Evolutionary conservation across 2,113 vertebrate genomes (phyloP), one percentile per base, ranked within the genome.

Genomic region (Scalopus aquaticus): DNA sequence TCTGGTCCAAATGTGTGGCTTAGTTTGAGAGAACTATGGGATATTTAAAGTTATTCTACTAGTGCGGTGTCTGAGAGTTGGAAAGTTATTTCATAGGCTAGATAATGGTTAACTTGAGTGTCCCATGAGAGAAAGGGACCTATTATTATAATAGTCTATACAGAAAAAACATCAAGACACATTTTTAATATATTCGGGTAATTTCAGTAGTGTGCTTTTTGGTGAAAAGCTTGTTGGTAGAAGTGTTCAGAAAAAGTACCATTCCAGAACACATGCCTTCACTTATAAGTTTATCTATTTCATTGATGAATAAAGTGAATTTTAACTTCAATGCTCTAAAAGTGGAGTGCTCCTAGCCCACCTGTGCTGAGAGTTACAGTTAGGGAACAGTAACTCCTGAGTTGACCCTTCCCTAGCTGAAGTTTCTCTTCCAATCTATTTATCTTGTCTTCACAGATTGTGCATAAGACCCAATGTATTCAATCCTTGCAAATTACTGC

Each of bases 131-230:
- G 86, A 95, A 90, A 88, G 83, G 92, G 76, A 97, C 96, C 88
- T 94, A 74, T 85, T 97, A 97, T 96, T 94, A 88, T 62, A 93
- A 93, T 91, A 96, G 81, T 77, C 77, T 81, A 93, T 88, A 96
- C 51, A 77, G 69, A 90, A 89, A 96, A 94, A 93, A 97, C 74
- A 96, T 69, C 42, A 56, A 97, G 90, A 96, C 49, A 96, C 94
- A 98, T 98, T 96, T 96, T 98, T 97, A 97, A 97, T 97, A 97
- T 92, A 97, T 98, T 98, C 97, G 95, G 95, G 96, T 98, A 98
- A 97, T 97, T 97, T 97, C 94, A 96, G 91, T 92, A 98, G 62
- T 94, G 89, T 96, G 20, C 17, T 49, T 46, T 95, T 95, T 17
- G 58, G 44, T 92, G 73, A 96, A 97, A 97, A 96, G 67, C 93